phyloP scores from a whole-genome alignment of 2,888 invertebrate species.

The Idaea dimidiata region DNA sequence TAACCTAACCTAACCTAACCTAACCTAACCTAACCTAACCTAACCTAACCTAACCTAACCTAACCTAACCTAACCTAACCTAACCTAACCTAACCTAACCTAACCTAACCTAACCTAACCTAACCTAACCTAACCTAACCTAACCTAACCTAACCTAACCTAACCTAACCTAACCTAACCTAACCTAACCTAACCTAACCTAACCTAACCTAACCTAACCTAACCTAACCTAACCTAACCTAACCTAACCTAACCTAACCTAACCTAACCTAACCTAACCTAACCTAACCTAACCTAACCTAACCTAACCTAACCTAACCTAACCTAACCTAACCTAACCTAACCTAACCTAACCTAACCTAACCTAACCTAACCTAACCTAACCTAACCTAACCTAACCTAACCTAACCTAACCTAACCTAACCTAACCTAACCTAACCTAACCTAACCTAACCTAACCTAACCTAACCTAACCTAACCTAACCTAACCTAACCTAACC shows the following conservation, averaged over 20 bases:
- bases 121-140: slow-evolving; percentile 4
- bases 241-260: slow-evolving; percentile 4
- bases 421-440: slow-evolving; percentile 4
- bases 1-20: slow-evolving; percentile 4
- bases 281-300: slow-evolving; percentile 4
- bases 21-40: slow-evolving; percentile 4
- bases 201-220: slow-evolving; percentile 4
- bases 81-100: slow-evolving; percentile 4
- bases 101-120: slow-evolving; percentile 4
- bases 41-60: slow-evolving; percentile 4
- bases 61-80: slow-evolving; percentile 4
- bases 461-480: slow-evolving; percentile 4
- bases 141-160: slow-evolving; percentile 4
- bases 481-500: slow-evolving; percentile 4
- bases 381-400: slow-evolving; percentile 4
- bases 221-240: slow-evolving; percentile 4
- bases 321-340: slow-evolving; percentile 4
- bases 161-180: slow-evolving; percentile 4
- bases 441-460: slow-evolving; percentile 4
- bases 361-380: slow-evolving; percentile 4
- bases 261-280: slow-evolving; percentile 4
- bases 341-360: slow-evolving; percentile 4
- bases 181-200: slow-evolving; percentile 4
- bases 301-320: slow-evolving; percentile 4
- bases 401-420: slow-evolving; percentile 4